Evolutionary conservation across 2,797 vertebrate genomes (phyloP), one percentile per base, ranked within the genome.

Genomic region (Arremon aurantiirostris): DNA sequence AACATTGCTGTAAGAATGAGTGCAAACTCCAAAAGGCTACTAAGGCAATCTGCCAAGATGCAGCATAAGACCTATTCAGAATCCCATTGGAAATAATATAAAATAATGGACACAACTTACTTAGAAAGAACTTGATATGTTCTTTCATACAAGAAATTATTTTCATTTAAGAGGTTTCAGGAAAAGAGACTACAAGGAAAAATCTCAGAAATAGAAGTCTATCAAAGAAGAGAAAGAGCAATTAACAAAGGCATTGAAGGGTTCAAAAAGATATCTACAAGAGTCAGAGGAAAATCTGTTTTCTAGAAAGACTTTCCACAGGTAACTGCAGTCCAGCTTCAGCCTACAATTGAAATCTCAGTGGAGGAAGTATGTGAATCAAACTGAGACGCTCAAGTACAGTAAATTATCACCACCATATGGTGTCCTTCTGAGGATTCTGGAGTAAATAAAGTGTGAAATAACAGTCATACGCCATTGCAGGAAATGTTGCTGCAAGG

Each of bases 371-470:
- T 86, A 95, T 89, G 89, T 86, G 93, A 95, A 93, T 76, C 88
- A 94, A 95, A 96, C 59, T 64, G 86, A 93, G 88, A 92, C 3
- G 0, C 71, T 85, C 53, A 85, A 97, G 88, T 82, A 92, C 86
- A 90, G 53, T 95, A 94, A 93, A 96, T 96, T 97, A 96, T 89
- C 93, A 94, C 71, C 75, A 90, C 94, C 93, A 95, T 97, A 95
- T 96, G 95, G 96, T 81, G 94, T 94, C 68, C 94, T 95, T 96
- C 92, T 85, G 94, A 96, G 95, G 64, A 93, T 96, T 95, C 81
- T 87, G 75, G 92, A 95, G 86, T 91, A 96, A 97, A 97, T 94
- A 96, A 95, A 87, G 95, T 94, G 92, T 97, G 94, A 97, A 97
- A 95, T 93, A 87, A 86, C 70, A 89, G 86, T 69, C 78, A 85